phyloP scores from a whole-genome alignment of 1,140 invertebrate species.

The Cotesia typhae region DNA sequence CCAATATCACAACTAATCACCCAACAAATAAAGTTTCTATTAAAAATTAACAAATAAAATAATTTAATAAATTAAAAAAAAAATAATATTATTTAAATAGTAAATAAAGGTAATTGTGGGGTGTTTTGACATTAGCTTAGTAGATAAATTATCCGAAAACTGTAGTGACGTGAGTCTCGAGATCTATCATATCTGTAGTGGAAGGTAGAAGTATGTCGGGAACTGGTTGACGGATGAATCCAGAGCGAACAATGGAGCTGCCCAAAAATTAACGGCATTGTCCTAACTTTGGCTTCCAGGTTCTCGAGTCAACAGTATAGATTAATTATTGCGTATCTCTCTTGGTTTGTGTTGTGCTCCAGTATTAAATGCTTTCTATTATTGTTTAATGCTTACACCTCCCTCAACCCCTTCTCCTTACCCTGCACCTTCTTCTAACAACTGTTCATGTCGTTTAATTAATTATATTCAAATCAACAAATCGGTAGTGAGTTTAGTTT shows the following conservation, averaged over 20 bases:
- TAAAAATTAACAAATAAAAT: not conserved
- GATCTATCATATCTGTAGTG: constrained; percentile 39
- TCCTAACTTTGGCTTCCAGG: constrained; percentile 60
- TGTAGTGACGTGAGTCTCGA: not conserved
- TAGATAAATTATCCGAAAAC: not conserved
- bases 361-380: too few relatives aligned
- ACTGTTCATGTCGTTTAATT: too few relatives aligned
- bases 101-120: not conserved
- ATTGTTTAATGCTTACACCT: too few relatives aligned
- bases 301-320: constrained; percentile 39
- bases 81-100: not conserved
- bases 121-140: not conserved
- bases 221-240: constrained; percentile 64
- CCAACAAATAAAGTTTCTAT: constrained; percentile 19
- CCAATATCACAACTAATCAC: not conserved
- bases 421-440: too few relatives aligned
- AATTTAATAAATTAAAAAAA: not conserved
- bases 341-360: constrained; percentile 9
- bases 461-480: too few relatives aligned
- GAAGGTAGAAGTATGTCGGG: constrained; percentile 47
- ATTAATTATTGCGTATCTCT: constrained; percentile 38
- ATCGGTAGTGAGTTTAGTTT: too few relatives aligned
- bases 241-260: constrained; percentile 58
- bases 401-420: too few relatives aligned
- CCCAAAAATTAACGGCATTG: constrained; percentile 67